Percentiles rank a stretch among this genome's conserved stretches.
phyloP scores from a whole-genome alignment of 2,797 vertebrate genomes.

The Labroides dimidiatus region DNA sequence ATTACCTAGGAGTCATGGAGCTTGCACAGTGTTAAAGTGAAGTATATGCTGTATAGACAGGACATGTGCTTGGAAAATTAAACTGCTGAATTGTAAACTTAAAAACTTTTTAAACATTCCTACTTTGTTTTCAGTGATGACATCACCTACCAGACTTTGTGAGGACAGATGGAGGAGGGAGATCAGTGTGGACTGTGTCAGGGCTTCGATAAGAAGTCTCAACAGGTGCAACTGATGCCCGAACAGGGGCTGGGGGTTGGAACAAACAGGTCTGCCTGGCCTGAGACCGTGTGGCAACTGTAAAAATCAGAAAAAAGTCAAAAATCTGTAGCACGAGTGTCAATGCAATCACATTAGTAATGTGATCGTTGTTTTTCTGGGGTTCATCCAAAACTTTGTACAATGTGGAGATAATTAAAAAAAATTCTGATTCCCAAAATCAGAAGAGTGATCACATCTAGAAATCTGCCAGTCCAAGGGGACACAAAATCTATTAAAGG shows the following conservation, averaged over 20 bases:
- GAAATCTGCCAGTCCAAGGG: neutral
- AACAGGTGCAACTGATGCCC: conserved; percentile 51
- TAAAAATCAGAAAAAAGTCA: conserved; percentile 31
- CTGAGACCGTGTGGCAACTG: conserved; percentile 77
- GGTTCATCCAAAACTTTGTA: neutral
- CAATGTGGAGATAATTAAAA: neutral
- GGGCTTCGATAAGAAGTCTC: conserved; percentile 68
- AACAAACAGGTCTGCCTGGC: conserved; percentile 78
- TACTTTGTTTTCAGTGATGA: neutral
- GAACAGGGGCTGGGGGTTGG: conserved; percentile 66
- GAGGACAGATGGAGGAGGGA: conserved; percentile 41
- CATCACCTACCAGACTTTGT: conserved; percentile 67
- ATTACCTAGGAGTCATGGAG: no score
- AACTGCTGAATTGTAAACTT: no score
- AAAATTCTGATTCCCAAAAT: neutral
- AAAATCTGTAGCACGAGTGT: neutral
- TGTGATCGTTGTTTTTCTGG: no score
- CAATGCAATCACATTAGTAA: neutral
- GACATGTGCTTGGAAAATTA: no score
- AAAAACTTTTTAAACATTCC: no score
- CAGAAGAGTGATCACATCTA: conserved; percentile 7
- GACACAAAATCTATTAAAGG: conserved; percentile 7
- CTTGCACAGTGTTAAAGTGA: no score
- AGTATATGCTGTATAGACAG: no score
- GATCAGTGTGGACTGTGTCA: conserved; percentile 49